These are phyloP conservation scores for Eriocheir sinensis DNA, from an alignment of 1,140 invertebrate genomes.

Conservation along the genomic window DNA sequence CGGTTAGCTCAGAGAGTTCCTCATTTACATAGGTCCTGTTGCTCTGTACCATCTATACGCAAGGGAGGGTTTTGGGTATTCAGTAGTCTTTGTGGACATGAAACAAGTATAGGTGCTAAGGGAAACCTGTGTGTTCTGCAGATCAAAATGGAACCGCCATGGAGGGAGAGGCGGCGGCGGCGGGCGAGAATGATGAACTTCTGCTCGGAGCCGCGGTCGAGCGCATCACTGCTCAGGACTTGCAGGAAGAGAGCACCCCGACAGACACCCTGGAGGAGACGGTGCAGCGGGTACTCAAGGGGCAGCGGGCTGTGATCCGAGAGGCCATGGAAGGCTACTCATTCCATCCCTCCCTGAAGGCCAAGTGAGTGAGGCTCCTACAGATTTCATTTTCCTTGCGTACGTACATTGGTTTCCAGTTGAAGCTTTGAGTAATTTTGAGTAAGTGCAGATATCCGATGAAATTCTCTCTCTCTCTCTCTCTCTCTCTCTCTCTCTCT, in stretches of 20 bases:
- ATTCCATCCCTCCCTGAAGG: constrained; percentile 32
- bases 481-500: too few relatives aligned
- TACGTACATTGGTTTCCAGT: not conserved
- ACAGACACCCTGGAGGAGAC: not conserved
- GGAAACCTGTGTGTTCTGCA: too few relatives aligned
- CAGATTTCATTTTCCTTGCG: not conserved
- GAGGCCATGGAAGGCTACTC: constrained; percentile 50
- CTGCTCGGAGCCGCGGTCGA: not conserved
- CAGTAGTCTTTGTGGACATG: too few relatives aligned
- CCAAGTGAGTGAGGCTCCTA: constrained; percentile 39
- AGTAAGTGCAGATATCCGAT: not conserved
- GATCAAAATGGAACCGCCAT: too few relatives aligned
- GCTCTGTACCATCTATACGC: too few relatives aligned
- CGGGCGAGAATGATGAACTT: not conserved
- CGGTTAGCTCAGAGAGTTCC: too few relatives aligned
- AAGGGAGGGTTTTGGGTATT: too few relatives aligned
- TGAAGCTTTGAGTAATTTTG: not conserved
- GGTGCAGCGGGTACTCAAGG: not conserved
- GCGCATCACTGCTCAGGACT: not conserved
- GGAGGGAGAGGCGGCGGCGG: not conserved
- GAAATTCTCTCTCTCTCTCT: too few relatives aligned
- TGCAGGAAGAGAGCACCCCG: not conserved
- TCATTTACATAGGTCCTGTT: too few relatives aligned
- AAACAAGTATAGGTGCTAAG: too few relatives aligned
- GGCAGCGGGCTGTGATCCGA: not conserved